These are phyloP conservation scores for Echinometra lucunter DNA, from an alignment of 53 echinoderm and acorn worm genomes.

Conservation along the genomic window DNA sequence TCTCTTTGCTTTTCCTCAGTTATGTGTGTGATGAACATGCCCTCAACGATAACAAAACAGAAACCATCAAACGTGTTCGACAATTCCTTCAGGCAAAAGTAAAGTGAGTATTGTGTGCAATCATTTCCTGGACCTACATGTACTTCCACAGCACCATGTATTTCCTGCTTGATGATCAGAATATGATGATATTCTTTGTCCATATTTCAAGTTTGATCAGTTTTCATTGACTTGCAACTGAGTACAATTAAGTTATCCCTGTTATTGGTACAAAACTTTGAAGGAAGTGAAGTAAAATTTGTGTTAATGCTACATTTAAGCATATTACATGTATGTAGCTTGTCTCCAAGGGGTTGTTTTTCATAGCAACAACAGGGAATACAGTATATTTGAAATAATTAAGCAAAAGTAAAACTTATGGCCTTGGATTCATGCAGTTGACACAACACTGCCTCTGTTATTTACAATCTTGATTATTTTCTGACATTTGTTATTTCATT, in stretches of 20 bases:
- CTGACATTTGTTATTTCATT: too few relatives aligned
- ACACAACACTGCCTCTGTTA: too few relatives aligned
- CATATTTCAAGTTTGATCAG: not conserved
- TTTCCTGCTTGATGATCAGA: too few relatives aligned
- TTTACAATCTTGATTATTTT: too few relatives aligned
- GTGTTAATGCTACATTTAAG: too few relatives aligned
- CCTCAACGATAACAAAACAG: slow-evolving; percentile 86
- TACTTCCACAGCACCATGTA: not conserved
- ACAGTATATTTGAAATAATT: not conserved
- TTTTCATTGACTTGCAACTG: not conserved
- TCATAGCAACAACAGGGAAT: not conserved
- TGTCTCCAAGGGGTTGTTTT: too few relatives aligned
- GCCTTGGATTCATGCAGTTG: too few relatives aligned
- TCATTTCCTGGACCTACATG: not conserved
- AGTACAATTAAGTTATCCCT: too few relatives aligned
- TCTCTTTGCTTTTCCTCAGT: slow-evolving; percentile 66
- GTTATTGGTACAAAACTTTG: too few relatives aligned
- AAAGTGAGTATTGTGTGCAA: slow-evolving; percentile 69
- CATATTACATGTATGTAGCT: too few relatives aligned
- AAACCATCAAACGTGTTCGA: slow-evolving; percentile 78
- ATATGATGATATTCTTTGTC: too few relatives aligned
- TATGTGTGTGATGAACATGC: slow-evolving; percentile 87
- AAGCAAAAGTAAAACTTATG: not conserved
- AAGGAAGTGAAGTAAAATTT: too few relatives aligned
- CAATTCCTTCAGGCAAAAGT: slow-evolving; percentile 78